Base-by-base conservation (phyloP, 2,888 invertebrate genomes). In the Chymomyza procnemis region DNA sequence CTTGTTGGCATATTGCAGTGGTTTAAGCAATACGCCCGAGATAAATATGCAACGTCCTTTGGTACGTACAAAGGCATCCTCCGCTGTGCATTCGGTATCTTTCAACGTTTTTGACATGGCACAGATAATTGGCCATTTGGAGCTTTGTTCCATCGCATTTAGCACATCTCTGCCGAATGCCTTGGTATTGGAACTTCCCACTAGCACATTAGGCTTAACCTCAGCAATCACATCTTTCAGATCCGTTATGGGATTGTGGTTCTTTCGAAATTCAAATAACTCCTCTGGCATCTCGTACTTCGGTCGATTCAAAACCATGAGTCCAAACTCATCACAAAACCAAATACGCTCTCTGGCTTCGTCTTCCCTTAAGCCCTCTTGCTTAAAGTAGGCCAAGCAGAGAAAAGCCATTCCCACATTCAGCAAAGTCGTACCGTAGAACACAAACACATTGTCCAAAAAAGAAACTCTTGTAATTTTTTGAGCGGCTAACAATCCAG, bases 1-100 rank as follows among this genome's bases (percentile, higher is more conserved):
- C 18, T 75, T 87, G 26, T 86, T 87, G 54, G 71, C 83, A 55
- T 83, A 83, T 34, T 84, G 86, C 4, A 86, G 1, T 0, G 69
- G 63, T 4, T 76, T 76, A 60, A 74, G 18, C 3, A 4, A 1
- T 0, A 26, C 4, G 1, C 62, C 68, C 4, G 83, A 62, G 1
- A 78, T 69, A 26, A 76, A 83, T 2, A 84, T 58, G 67, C 83
- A 83, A 3, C 68, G 69, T 0, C 83, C 83, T 26, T 84, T 87
- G 1, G 83, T 83, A n/a, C 76, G 62, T 4, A 73, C 64, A 4
- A 73, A 87, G 1, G 83, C 88, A 5, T 76, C 74, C 0, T 87
- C 59, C 1, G 81, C 74, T 0, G 70, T 63, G 48, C 83, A 83
- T 46, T 83, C 83, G 0, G 68, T 55, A 3, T 21, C 4, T 0